Base-by-base conservation (phyloP, 2,797 vertebrate genomes). In the Meda fulgida region DNA sequence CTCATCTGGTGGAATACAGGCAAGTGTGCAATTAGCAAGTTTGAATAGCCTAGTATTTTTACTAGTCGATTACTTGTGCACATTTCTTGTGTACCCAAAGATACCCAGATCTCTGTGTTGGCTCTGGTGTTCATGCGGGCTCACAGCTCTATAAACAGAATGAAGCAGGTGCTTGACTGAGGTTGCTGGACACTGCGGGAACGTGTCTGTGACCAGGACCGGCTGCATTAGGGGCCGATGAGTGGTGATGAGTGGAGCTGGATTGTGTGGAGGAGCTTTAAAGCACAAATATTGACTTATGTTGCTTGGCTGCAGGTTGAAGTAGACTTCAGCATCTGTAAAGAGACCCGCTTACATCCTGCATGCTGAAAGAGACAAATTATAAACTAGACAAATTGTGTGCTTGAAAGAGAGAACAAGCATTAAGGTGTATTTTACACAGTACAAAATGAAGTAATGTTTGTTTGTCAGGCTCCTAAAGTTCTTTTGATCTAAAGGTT, bases 211-310 rank as follows among this genome's bases (percentile, higher is more conserved):
- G 46, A 53, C 23, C 10, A 29, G 63, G n/a, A 14, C 75, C 26
- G 51, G 16, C 75, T 84, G 72, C 16, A 16, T 58, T 29, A 58
- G 21, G 21, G n/a, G n/a, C n/a, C n/a, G n/a, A n/a, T n/a, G n/a
- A n/a, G n/a, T n/a, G n/a, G 36, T 58, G 34, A 78, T 55, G 60
- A 80, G 40, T 80, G 60, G 40, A 80, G 78, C 78, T 67, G 60
- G 43, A 51, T 65, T 53, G 60, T 3, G 31, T 70, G 7, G 40
- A 66, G 63, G 43, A 80, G 60, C 55, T 78, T 78, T 63, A 78
- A 67, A 70, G 67, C 31, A 67, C 31, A 79, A 43, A 70, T 70
- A 79, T 85, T 85, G 83, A 60, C 67, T 79, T 67, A n/a, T 79
- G 82, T 78, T 78, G 73, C 82, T 67, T 40, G 60, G 72, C 43